A percentile compares a stretch with the other conserved stretches of the same genome.
These are phyloP conservation scores for Tyria jacobaeae DNA, from an alignment of 2,888 invertebrate genomes.

Conservation along the genomic window DNA sequence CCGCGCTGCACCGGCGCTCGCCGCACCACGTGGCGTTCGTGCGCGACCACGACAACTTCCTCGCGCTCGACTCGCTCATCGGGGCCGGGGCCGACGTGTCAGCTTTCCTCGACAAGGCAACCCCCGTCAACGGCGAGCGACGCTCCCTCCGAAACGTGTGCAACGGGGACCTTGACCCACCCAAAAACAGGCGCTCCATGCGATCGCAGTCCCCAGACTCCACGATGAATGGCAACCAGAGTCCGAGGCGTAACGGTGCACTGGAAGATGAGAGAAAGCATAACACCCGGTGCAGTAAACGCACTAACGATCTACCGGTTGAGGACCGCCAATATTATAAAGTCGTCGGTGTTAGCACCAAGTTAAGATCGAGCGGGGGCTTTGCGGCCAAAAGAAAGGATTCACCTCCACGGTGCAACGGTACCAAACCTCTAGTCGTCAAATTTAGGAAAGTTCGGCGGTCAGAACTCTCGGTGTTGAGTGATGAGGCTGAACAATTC, in stretches of 20 bases:
- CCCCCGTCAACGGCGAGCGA: conserved; percentile 74
- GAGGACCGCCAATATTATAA: conserved; percentile 88
- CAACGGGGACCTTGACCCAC: conserved; percentile 70
- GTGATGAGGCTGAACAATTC: conserved; percentile 95
- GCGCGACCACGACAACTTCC: conserved; percentile 91
- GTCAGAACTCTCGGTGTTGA: conserved; percentile 91
- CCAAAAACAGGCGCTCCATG: conserved; percentile 63
- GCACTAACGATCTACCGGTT: conserved; percentile 53
- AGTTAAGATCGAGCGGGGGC: conserved; percentile 88
- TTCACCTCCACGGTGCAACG: conserved; percentile 84
- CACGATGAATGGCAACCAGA: conserved; percentile 61
- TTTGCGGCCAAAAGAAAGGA: conserved; percentile 70
- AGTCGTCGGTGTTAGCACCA: conserved; percentile 90
- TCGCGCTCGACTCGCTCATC: conserved; percentile 91
- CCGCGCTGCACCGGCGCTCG: conserved; percentile 90
- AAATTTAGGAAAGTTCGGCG: conserved; percentile 91
- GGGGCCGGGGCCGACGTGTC: conserved; percentile 88
- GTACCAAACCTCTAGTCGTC: conserved; percentile 88
- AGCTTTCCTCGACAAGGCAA: conserved; percentile 88
- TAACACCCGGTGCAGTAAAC: conserved; percentile 72
- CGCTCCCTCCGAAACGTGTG: conserved; percentile 73
- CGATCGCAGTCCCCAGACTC: conserved; percentile 71
- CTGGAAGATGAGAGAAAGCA: conserved; percentile 70
- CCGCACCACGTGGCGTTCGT: conserved; percentile 91
- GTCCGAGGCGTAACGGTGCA: conserved; percentile 69